Evolutionary conservation across 2,113 vertebrate species (phyloP).

Genomic region (Antennarius striatus): DNA sequence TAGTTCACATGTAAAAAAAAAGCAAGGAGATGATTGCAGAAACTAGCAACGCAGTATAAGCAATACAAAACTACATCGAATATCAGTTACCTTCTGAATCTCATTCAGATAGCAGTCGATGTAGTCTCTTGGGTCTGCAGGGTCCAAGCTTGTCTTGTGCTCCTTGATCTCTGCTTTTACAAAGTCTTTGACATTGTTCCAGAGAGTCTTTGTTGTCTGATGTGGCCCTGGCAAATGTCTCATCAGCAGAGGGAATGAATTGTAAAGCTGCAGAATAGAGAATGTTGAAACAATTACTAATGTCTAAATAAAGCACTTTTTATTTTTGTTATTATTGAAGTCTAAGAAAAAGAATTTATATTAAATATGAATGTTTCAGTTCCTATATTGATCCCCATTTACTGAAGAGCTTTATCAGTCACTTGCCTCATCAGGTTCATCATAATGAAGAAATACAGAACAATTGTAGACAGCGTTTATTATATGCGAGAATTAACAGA

Average conservation of each 20-base stretch:
- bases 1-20: no score
- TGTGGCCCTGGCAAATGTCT: constrained; percentile 17
- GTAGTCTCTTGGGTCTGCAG: constrained; percentile 5
- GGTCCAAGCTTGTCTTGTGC: constrained; percentile 8
- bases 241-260: constrained; percentile 17
- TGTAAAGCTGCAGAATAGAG: constrained; percentile 23
- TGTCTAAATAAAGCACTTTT: no score
- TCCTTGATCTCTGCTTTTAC: background rate
- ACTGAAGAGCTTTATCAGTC: no score
- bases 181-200: background rate
- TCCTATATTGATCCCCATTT: no score
- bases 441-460: background rate
- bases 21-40: background rate
- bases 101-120: constrained; percentile 7
- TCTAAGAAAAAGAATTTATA: no score
- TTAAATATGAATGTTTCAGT: no score
- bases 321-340: no score
- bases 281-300: background rate
- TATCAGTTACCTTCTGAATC: background rate
- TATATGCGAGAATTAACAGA: background rate
- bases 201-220: background rate
- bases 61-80: no score
- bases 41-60: background rate
- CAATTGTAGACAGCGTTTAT: background rate
- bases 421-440: no score